Evolutionary conservation across 2,888 invertebrate species (phyloP), one percentile per base, ranked within the genome.

Genomic region (Synergus umbraculus): DNA sequence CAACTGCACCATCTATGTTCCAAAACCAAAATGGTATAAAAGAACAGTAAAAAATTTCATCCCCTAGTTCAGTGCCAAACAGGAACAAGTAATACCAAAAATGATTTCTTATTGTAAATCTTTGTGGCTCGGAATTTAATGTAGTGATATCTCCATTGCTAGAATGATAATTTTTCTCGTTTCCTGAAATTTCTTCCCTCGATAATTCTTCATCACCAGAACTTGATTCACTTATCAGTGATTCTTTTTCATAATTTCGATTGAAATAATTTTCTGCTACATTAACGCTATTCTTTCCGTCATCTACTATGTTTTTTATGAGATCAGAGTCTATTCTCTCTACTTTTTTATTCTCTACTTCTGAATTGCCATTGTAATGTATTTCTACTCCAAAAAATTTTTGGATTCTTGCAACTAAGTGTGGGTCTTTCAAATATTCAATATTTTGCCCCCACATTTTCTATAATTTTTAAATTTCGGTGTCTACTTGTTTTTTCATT

Each of bases 1-100:
- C 97, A 3, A 98, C 96, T 44, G 96, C 96, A 29, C 96, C 96
- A 92, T 98, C 98, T 80, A 98, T 94, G 92, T 98, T 98, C 98
- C 98, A 98, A 90, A 97, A 96, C 96, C 97, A 97, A 92, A 97
- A 97, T 0, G 98, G 97, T 89, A 98, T 97, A 90, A 98, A 97
- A n/a, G 95, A 94, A 1, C 96, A 95, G 92, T 98, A 98, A 92
- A 98, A 98, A 83, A 96, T 94, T 93, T 98, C 98, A 92, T 98
- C 97, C 0, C 98, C 98, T 44, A 98, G 92, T 82, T 96, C 96
- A 0, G 98, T 97, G 22, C 97, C 98, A 89, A 98, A 94, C 29
- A 95, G 92, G 91, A 98, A 98, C 82, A 98, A 89, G 91, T 96
- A 97, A 92, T 97, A 97, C 96, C 97, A 97, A 89, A 96, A 96